These are phyloP conservation scores for Microhierax caerulescens DNA, from an alignment of 2,797 vertebrate species.

Conservation along the genomic window DNA sequence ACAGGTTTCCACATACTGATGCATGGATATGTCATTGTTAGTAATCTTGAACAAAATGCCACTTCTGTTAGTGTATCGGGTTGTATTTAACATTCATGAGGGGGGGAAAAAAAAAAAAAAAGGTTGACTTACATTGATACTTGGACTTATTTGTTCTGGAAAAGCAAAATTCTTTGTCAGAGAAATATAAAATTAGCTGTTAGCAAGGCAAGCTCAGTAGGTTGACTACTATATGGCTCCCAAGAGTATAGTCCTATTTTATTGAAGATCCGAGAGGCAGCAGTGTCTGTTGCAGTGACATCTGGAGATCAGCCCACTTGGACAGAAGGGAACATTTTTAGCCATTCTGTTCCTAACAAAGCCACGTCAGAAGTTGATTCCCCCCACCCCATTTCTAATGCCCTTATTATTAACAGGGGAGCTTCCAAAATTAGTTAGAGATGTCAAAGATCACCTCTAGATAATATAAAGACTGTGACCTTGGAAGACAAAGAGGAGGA, in stretches of 20 bases:
- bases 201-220: neutral
- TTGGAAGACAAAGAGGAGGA: constrained; percentile 23
- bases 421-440: constrained; percentile 57
- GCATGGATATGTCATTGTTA: fast-evolving
- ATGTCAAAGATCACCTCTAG: constrained; percentile 61
- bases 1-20: neutral
- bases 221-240: neutral
- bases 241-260: constrained; percentile 26
- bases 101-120: neutral
- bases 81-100: neutral
- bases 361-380: constrained; percentile 7
- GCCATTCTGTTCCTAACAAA: constrained; percentile 39
- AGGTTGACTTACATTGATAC: fast-evolving
- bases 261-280: neutral
- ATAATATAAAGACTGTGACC: constrained; percentile 54
- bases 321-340: constrained; percentile 54
- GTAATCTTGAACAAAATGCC: neutral
- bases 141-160: neutral
- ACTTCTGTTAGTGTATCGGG: fast-evolving
- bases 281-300: constrained; percentile 21
- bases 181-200: neutral
- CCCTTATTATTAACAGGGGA: constrained; percentile 64
- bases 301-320: constrained; percentile 51
- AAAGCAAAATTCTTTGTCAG: neutral
- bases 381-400: constrained; percentile 26